Evolutionary conservation across 2,113 vertebrate genomes (phyloP).

Genomic region (Equus przewalskii): DNA sequence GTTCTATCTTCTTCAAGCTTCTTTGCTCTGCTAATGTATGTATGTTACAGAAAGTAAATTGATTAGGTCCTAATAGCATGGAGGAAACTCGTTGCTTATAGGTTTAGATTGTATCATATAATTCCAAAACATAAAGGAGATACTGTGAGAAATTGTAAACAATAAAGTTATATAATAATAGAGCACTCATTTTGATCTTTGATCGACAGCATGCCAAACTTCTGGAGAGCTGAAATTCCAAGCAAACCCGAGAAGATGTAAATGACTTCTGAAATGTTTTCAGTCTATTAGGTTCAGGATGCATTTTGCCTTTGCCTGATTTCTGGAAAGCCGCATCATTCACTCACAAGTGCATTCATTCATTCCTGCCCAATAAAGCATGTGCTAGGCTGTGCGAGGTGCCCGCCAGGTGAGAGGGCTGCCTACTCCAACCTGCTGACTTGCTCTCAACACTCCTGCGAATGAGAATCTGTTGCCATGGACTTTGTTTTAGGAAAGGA

Average conservation of each 20-base stretch:
- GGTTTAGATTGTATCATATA: background rate
- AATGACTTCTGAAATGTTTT: background rate
- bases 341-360: background rate
- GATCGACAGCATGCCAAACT: background rate
- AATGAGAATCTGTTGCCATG: background rate
- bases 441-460: background rate
- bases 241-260: slow-evolving; percentile 8
- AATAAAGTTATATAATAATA: background rate
- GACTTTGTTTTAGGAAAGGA: background rate
- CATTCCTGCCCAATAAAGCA: background rate
- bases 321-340: background rate
- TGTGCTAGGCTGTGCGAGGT: background rate
- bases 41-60: background rate
- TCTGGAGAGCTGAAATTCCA: background rate
- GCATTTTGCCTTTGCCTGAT: background rate
- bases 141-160: background rate
- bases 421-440: background rate
- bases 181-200: background rate
- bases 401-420: no score
- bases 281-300: background rate
- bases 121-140: slow-evolving; percentile 18
- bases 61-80: background rate
- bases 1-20: background rate
- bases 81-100: background rate
- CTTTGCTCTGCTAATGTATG: background rate